A percentile compares a stretch with the other conserved stretches of the same genome.
These are phyloP conservation scores for Graphium colonna DNA, from an alignment of 2,888 invertebrate species.

Conservation along the genomic window DNA sequence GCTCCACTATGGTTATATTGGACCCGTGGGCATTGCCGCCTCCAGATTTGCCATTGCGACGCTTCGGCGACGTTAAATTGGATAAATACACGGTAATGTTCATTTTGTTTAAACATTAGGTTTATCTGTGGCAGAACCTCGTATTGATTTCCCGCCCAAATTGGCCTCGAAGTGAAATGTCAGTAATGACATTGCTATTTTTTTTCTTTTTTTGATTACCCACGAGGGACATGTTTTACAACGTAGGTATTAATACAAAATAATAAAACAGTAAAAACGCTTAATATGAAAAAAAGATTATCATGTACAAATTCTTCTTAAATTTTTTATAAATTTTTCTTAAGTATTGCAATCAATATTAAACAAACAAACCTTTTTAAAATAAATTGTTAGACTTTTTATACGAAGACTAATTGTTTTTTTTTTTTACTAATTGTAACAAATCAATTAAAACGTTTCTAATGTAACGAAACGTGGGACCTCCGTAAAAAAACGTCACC, in stretches of 20 bases:
- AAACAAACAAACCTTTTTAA: too few species aligned
- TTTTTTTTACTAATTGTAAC: slow-evolving; percentile 36
- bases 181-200: not conserved
- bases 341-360: too few species aligned
- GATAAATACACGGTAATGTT: not conserved
- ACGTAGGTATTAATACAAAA: too few species aligned
- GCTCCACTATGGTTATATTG: slow-evolving; percentile 39
- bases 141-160: too few species aligned
- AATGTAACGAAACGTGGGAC: slow-evolving; percentile 54
- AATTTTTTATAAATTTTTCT: too few species aligned
- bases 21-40: slow-evolving; percentile 41
- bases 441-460: slow-evolving; percentile 41
- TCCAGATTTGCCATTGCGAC: slow-evolving; percentile 13
- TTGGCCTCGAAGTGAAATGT: not conserved
- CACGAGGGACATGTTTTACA: too few species aligned
- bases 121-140: too few species aligned
- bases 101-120: not conserved
- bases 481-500: slow-evolving; percentile 61
- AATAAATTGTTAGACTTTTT: too few species aligned
- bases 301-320: too few species aligned
- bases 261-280: too few species aligned
- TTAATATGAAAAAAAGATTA: too few species aligned
- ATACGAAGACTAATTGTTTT: too few species aligned
- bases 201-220: not conserved
- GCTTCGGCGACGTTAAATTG: slow-evolving; percentile 5